Evolutionary conservation across 2,888 invertebrate species (phyloP).

Genomic region (Atrina japonica): DNA sequence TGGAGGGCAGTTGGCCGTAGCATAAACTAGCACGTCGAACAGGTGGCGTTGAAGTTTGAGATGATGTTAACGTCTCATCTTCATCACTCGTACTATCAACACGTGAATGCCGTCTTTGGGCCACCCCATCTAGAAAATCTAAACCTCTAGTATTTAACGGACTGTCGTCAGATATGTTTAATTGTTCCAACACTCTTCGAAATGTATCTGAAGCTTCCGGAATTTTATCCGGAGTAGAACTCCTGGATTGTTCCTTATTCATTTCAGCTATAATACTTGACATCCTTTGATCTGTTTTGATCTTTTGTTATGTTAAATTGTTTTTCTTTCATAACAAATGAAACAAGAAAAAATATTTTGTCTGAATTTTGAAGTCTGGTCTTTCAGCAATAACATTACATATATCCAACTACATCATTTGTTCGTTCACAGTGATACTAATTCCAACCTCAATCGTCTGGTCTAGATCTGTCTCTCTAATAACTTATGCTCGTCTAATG

Average conservation of each 20-base stretch:
- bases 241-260: constrained; percentile 4
- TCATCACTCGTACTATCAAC: neutral
- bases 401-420: too few relatives aligned
- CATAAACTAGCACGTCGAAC: constrained; percentile 21
- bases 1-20: constrained; percentile 13
- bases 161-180: constrained; percentile 20
- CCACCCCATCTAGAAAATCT: constrained; percentile 29
- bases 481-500: too few relatives aligned
- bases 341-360: too few relatives aligned
- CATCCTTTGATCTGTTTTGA: too few relatives aligned
- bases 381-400: too few relatives aligned
- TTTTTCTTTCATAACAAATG: too few relatives aligned
- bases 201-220: constrained; percentile 35
- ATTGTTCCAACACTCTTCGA: constrained; percentile 32
- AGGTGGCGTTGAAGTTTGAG: neutral
- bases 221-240: constrained; percentile 26
- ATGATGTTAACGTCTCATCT: neutral
- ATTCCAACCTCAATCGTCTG: too few relatives aligned
- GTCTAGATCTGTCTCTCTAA: too few relatives aligned
- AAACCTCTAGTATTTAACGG: constrained; percentile 10
- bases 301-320: too few relatives aligned
- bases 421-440: too few relatives aligned
- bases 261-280: too few relatives aligned
- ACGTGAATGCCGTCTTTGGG: neutral
- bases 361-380: too few relatives aligned